These are phyloP conservation scores for Rhinoderma darwinii DNA, from an alignment of 2,113 vertebrate genomes.

Conservation along the genomic window DNA sequence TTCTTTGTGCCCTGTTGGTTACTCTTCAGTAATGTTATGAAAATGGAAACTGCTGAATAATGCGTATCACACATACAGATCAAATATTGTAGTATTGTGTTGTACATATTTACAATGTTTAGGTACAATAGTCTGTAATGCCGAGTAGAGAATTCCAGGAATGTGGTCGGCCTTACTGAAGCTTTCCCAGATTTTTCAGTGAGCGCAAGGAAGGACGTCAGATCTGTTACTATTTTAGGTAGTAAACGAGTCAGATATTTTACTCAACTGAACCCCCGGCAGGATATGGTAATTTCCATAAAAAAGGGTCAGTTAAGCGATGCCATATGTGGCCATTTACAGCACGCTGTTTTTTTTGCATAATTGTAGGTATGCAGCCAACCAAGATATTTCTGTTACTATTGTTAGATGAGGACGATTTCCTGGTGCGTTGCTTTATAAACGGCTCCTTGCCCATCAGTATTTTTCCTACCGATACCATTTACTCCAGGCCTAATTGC, in stretches of 20 bases:
- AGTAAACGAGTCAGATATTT: constrained; percentile 36
- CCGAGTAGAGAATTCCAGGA: constrained; percentile 17
- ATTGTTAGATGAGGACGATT: background rate
- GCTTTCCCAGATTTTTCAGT: constrained; percentile 41
- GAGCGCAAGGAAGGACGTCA: constrained; percentile 1
- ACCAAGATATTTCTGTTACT: background rate
- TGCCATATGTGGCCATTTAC: constrained; percentile 17
- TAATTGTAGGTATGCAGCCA: constrained; percentile 29
- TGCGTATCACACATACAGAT: background rate
- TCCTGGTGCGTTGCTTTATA: background rate
- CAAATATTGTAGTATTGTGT: background rate
- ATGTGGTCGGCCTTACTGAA: constrained; percentile 13
- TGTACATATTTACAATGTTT: background rate
- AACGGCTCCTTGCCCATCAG: background rate
- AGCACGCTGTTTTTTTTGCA: background rate
- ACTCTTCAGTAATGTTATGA: too few species aligned
- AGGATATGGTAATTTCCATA: constrained; percentile 24
- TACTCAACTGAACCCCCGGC: constrained; percentile 7
- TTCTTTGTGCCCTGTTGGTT: too few species aligned
- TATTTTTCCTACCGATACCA: background rate
- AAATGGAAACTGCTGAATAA: background rate
- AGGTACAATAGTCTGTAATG: background rate
- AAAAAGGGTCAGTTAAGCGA: constrained; percentile 2
- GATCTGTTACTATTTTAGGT: constrained; percentile 47
- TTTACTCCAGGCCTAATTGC: background rate